Conservation (phyloP, 2,113 vertebrate genomes). For the Sceloporus tristichus region DNA sequence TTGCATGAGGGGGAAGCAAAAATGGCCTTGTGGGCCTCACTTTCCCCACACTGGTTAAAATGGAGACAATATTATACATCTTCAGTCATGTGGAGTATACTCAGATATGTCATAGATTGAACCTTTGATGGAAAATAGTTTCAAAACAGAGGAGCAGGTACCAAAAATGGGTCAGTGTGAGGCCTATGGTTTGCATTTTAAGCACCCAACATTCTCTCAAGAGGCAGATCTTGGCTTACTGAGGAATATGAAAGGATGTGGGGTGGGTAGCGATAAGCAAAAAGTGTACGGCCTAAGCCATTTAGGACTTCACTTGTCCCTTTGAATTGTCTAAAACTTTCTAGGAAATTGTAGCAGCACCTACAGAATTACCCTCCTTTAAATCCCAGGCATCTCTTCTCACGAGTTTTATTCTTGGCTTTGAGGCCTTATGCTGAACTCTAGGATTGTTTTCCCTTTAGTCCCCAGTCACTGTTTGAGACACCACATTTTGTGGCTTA, state of each 20-base stretch:
- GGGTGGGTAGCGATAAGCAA: background rate
- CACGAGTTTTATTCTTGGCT: background rate
- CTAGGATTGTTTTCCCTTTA: rapidly evolving
- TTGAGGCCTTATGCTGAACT: background rate
- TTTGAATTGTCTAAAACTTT: background rate
- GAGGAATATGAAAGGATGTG: background rate
- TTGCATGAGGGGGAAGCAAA: too few relatives aligned
- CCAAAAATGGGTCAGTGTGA: background rate
- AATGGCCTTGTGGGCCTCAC: too few relatives aligned
- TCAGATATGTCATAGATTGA: background rate
- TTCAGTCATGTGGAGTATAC: background rate
- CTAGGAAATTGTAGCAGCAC: background rate
- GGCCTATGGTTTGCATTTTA: background rate
- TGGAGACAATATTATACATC: background rate
- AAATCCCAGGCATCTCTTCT: background rate
- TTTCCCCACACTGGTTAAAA: background rate
- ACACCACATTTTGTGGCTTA: background rate
- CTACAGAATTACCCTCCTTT: background rate
- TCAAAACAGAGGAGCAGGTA: background rate
- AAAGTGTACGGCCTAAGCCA: background rate
- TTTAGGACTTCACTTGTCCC: background rate
- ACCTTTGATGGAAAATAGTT: background rate
- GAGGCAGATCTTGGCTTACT: background rate
- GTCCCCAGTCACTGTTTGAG: background rate
- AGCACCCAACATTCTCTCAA: background rate